phyloP scores from a whole-genome alignment of 1,140 invertebrate species.

The Papilio aristodemus region DNA sequence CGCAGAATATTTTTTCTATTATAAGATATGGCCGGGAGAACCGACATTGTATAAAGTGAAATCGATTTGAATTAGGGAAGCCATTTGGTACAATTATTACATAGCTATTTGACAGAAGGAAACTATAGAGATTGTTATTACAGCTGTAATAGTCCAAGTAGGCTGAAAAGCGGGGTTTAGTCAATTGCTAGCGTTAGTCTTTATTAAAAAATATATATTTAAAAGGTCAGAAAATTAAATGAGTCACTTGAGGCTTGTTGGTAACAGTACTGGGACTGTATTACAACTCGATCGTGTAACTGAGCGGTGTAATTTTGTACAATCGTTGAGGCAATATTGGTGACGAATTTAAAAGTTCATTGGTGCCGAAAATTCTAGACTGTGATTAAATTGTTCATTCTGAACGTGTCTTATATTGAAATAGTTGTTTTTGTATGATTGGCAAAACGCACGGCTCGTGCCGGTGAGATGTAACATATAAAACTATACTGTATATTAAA shows the following conservation, averaged over 20 bases:
- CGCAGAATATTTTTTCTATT: conserved; percentile 76
- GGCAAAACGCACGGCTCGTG: conserved; percentile 61
- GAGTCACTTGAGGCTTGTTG: conserved; percentile 70
- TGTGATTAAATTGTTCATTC: conserved; percentile 79
- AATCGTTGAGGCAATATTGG: conserved; percentile 54
- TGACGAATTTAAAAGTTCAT: conserved; percentile 77
- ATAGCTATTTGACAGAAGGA: conserved; percentile 67
- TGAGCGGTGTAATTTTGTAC: conserved; percentile 47
- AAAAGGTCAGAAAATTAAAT: conserved; percentile 56
- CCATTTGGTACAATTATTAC: conserved; percentile 69
- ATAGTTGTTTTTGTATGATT: conserved; percentile 78
- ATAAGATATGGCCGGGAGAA: conserved; percentile 57
- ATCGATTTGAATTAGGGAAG: conserved; percentile 49
- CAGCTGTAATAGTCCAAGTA: conserved; percentile 71
- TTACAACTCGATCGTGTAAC: conserved; percentile 53
- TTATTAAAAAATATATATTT: conserved; percentile 64
- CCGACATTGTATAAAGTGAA: conserved; percentile 57
- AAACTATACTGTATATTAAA: conserved; percentile 50
- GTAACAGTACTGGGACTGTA: conserved; percentile 54
- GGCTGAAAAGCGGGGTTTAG: conserved; percentile 68
- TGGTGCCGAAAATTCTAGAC: conserved; percentile 79
- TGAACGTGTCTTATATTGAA: conserved; percentile 80
- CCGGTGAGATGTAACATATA: conserved; percentile 47
- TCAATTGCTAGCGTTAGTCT: conserved; percentile 79
- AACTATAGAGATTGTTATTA: conserved; percentile 58